Base-by-base conservation (phyloP, 2,797 vertebrate species). In the Melanotaenia pygmaea region DNA sequence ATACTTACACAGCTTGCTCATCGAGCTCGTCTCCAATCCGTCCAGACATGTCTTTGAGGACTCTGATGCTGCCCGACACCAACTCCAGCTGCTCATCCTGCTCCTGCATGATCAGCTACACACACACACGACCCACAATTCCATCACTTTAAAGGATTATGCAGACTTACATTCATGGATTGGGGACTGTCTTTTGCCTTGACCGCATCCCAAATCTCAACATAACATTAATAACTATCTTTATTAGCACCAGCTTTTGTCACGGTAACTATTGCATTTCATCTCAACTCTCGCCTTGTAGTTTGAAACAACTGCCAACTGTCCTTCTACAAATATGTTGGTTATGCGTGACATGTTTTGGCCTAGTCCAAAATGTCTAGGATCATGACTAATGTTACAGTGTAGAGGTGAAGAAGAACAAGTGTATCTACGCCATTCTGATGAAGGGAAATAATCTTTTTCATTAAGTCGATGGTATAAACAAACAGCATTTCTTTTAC, bases 51-150 rank as follows among this genome's bases (percentile, higher is more conserved):
- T 96, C 93, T 84, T 96, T 97, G 59, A 96, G 94, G 62, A 95
- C 95, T 72, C 91, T 85, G 89, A 96, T 96, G 81, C 95, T 96
- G 47, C 95, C 96, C 0, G 95, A 93, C 79, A 96, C 95, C 90
- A 96, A 67, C 86, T 96, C 95, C 86, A 96, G 87, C 76, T 96
- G 94, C 59, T 95, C 94, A 2, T 96, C 94, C 89, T 97, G 96
- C 24, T 95, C 94, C 77, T 96, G 92, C 65, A 95, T 70, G 66
- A 96, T 96, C 78, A 97, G 82, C 96, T 96, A 65, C 35, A 64
- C 64, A 74, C 37, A 67, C 24, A 7, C 28, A 30, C 28, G 9
- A 74, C 59, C 3, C 50, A 74, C 34, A n/a, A 30, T 45, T 40
- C 8, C 26, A 0, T 61, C 32, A 24, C 63, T 50, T 30, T 22